Evolutionary conservation across 2,888 invertebrate species (phyloP), one percentile per base, ranked within the genome.

Genomic region (Drosophila greeni): DNA sequence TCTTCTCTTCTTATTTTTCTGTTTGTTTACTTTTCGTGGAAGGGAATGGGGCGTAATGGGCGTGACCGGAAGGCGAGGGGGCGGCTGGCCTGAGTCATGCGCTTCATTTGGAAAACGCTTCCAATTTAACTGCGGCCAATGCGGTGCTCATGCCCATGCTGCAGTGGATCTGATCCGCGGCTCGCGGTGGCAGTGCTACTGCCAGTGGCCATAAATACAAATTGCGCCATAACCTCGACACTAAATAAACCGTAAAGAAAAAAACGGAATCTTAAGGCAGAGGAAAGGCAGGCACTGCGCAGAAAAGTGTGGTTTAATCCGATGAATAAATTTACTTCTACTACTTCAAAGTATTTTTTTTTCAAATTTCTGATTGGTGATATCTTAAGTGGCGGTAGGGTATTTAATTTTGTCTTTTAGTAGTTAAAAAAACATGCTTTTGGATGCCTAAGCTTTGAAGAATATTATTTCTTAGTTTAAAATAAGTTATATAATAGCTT

Each of bases 211-310:
- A 75, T 82, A 82, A 82, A 80, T 74, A 77, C 75, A 82, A 82
- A 82, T 83, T 81, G 78, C 78, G 81, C 83, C 74, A 80, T 84
- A 84, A 75, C 74, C 73, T 64, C 72, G 74, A 56, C 69, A 76
- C 75, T 84, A 84, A 82, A 82, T 73, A 77, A 72, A 71, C 75
- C 77, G 74, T 84, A 75, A 84, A 75, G 64, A 60, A 34, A 18
- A 52, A 42, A 54, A 64, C 61, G 52, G 47, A 29, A 57, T 58
- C 20, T 29, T 34, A 45, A 24, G 31, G 31, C 31, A 16, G n/a
- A 14, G 31, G 3, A 31, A 26, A 26, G 5, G 29, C 2, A 23
- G 20, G 45, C 33, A 53, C 40, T n/a, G n/a, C n/a, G n/a, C n/a
- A n/a, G n/a, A n/a, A n/a, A n/a, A n/a, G n/a, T n/a, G n/a, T n/a